A percentile compares a stretch with the other conserved stretches of the same genome.
Conservation (phyloP, 2,113 vertebrate species). For the Ceuthmochares aereus region DNA sequence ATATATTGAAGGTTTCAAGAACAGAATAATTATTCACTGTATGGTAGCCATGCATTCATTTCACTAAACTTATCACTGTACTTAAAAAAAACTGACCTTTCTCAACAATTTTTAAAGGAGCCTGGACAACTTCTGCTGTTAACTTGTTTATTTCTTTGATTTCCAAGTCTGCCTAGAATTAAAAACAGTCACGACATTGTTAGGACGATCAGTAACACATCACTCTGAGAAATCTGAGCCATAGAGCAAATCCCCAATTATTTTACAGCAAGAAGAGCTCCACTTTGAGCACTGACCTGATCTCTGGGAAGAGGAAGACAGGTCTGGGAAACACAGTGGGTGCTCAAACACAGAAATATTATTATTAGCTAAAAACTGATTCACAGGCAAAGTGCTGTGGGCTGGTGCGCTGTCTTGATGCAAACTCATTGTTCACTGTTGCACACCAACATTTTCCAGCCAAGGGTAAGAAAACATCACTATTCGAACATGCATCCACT, state of each 20-base stretch:
- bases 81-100: slow-evolving; percentile 68
- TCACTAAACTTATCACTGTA: neutral
- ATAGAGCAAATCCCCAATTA: neutral
- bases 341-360: too few relatives aligned
- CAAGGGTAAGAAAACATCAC: too few relatives aligned
- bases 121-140: slow-evolving; percentile 73
- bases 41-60: neutral
- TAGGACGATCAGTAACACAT: neutral
- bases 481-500: too few relatives aligned
- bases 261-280: neutral
- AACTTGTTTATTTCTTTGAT: slow-evolving; percentile 76
- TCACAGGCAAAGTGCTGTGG: too few relatives aligned
- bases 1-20: neutral
- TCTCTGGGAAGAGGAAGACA: too few relatives aligned
- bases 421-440: too few relatives aligned
- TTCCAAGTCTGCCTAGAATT: slow-evolving; percentile 72
- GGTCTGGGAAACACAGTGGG: too few relatives aligned
- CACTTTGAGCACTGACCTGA: rapidly evolving
- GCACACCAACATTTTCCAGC: too few relatives aligned
- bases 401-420: too few relatives aligned
- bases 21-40: neutral
- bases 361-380: too few relatives aligned
- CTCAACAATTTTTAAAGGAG: slow-evolving; percentile 62
- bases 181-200: neutral
- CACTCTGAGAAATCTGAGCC: neutral